phyloP scores from a whole-genome alignment of 1,140 invertebrate genomes.

The Mycetomoellerius zeteki region DNA sequence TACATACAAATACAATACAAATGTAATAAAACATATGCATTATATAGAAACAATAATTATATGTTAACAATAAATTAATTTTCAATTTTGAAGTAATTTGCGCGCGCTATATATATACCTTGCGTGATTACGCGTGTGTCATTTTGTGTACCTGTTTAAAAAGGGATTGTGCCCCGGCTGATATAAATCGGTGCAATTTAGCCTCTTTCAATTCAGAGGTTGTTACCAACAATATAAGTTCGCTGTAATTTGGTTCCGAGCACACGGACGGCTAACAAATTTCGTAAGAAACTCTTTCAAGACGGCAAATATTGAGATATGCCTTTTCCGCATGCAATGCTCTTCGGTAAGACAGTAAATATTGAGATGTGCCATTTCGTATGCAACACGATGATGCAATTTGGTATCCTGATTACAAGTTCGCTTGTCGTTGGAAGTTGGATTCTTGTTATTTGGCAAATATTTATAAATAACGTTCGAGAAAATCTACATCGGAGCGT shows the following conservation, averaged over 20 bases:
- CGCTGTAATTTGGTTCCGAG: not conserved
- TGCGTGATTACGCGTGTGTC: not conserved
- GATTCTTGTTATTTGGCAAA: slow-evolving; percentile 2
- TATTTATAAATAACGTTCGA: slow-evolving; percentile 20
- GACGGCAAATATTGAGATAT: not conserved
- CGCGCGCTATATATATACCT: not conserved
- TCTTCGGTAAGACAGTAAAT: slow-evolving; percentile 1
- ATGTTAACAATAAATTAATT: not conserved
- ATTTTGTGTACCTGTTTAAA: not conserved
- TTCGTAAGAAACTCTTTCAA: not conserved
- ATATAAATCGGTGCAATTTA: not conserved
- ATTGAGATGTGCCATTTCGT: not conserved
- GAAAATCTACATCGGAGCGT: not conserved
- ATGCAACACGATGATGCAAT: not conserved
- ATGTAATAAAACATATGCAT: not conserved
- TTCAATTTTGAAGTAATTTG: not conserved
- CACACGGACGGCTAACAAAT: not conserved
- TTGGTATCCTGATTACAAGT: not conserved
- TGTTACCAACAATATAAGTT: slow-evolving; percentile 16
- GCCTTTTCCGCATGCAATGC: not conserved
- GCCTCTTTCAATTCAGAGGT: not conserved
- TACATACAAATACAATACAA: not conserved
- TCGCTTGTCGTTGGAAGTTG: slow-evolving; percentile 16
- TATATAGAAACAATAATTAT: not conserved
- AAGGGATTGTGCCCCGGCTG: not conserved